Base-by-base conservation (phyloP, 2,888 invertebrate genomes). In the Kuschelorhynchus macadamiae region DNA sequence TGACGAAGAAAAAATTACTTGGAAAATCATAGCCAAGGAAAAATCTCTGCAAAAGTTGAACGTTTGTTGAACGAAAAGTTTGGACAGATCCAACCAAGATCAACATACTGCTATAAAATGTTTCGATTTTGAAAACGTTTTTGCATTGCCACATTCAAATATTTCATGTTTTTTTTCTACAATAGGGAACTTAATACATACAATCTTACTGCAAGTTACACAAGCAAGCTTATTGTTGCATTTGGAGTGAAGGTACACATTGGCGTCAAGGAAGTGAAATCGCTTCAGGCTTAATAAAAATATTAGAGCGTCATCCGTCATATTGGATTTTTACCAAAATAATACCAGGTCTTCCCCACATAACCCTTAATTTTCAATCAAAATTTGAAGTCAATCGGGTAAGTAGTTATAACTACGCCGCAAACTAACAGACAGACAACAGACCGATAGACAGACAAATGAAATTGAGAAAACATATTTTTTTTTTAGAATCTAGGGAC, bases 101-200 rank as follows among this genome's bases (percentile, higher is more conserved):
- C 5, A 11, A 11, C 11, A 7, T 7, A 30, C 49, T 2, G 49
- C 49, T 30, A 49, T 49, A 2, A 9, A 25, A 32, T 49, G 49
- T 49, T 49, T 49, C 12, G 49, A 49, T 30, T 14, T 49, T 5
- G 49, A 49, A 11, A 49, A 49, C 25, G 30, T 49, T 49, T 49
- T 49, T 30, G 49, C 32, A 30, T 12, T 49, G n/a, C 49, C 49
- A 11, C 36, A 36, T 3, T 7, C 5, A 3, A 36, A 36, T 36
- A 36, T 36, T 7, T 36, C 36, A 12, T 12, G 36, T 36, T 36
- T 36, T 32, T 32, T 12, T 36, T 25, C 25, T 25, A 25, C 7
- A 25, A 7, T 25, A 3, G 25, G 7, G 7, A 25, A 25, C 7
- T 25, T 5, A 25, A 25, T 3, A 36, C 36, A 3, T 36, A 36